Evolutionary conservation across 2,888 invertebrate species (phyloP).

Genomic region (Cheilosia urbana): DNA sequence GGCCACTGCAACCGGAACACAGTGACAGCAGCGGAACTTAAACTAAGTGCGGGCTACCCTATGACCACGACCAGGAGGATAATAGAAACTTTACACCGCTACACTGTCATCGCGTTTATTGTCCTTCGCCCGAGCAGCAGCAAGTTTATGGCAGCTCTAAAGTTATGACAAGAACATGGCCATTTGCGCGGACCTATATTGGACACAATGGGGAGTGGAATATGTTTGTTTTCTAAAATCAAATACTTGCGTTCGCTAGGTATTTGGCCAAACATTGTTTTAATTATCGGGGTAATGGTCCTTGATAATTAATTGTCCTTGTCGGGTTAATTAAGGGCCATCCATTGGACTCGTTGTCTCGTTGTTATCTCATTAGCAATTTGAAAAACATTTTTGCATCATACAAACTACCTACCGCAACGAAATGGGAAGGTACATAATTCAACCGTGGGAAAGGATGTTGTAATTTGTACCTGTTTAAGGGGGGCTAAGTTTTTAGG

Average conservation of each 20-base stretch:
- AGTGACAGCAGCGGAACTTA: background rate
- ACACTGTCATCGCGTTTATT: conserved; percentile 41
- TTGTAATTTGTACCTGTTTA: no score
- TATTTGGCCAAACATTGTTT: conserved; percentile 8
- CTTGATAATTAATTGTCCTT: conserved; percentile 54
- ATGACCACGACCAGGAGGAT: conserved; percentile 30
- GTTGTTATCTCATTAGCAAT: conserved; percentile 6
- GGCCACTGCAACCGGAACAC: conserved; percentile 23
- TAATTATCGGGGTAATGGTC: conserved; percentile 52
- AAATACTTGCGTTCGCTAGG: conserved; percentile 29
- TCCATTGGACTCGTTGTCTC: conserved; percentile 14
- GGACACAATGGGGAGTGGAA: conserved; percentile 4
- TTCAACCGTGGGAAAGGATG: no score
- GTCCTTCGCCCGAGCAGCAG: background rate
- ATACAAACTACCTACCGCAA: no score
- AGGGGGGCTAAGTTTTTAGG: no score
- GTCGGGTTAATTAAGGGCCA: conserved; percentile 17
- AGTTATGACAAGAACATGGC: conserved; percentile 23
- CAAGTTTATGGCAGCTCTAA: conserved; percentile 28
- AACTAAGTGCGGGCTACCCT: background rate
- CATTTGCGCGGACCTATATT: conserved; percentile 16
- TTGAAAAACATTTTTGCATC: no score
- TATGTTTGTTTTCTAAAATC: conserved; percentile 27
- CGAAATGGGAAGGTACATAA: no score
- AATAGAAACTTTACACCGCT: conserved; percentile 44